Conservation (phyloP, 1,140 invertebrate species). For the Metaphire vulgaris region DNA sequence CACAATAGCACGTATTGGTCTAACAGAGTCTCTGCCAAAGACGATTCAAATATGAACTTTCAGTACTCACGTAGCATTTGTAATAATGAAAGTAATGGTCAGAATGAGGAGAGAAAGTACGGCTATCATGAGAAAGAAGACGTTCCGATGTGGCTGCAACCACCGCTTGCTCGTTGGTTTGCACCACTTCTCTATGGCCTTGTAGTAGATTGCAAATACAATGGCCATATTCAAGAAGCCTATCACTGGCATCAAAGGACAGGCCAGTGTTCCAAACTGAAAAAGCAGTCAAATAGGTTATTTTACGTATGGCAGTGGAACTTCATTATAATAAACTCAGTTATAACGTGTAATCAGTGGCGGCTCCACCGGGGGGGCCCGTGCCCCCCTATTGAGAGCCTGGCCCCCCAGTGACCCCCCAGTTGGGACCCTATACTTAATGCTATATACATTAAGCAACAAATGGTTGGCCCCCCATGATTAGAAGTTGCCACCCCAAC, state of each 20-base stretch:
- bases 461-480: too few species aligned
- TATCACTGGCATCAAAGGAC: neutral
- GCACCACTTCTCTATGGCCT: neutral
- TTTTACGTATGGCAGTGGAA: neutral
- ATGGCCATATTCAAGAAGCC: neutral
- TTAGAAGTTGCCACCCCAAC: too few species aligned
- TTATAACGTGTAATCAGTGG: too few species aligned
- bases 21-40: too few species aligned
- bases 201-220: neutral
- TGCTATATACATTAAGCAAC: neutral
- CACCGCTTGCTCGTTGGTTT: neutral
- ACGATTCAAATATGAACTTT: too few species aligned
- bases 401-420: too few species aligned
- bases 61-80: neutral
- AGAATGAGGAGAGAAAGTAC: neutral
- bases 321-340: too few species aligned
- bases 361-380: too few species aligned
- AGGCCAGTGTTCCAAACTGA: neutral
- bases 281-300: neutral
- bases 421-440: neutral
- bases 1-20: too few species aligned
- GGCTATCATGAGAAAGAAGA: neutral
- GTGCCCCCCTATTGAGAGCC: too few species aligned
- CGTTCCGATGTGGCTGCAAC: neutral
- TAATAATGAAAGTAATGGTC: neutral